Evolutionary conservation across 1,140 invertebrate genomes (phyloP), one percentile per base, ranked within the genome.

Genomic region (Eulimnadia texana): DNA sequence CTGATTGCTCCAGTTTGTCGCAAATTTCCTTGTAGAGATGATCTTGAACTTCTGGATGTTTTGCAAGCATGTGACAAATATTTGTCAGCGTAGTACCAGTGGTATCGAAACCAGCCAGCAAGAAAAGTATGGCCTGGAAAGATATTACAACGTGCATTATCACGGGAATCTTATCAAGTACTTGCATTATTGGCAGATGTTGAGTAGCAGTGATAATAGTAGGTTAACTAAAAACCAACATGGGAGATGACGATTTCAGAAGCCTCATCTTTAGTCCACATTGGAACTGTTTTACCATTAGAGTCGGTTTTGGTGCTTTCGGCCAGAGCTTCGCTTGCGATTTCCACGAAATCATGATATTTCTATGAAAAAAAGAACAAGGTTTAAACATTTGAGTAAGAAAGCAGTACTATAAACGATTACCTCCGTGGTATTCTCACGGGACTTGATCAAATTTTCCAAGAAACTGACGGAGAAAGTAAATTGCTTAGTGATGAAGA

Each of bases 91-190:
- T 76, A 3, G 80, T 82, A 0, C 84, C 83, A 0, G 85, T 85
- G 0, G 88, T 90, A 69, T 90, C 86, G 59, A 83, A 85, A 6
- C 86, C 84, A 50, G 85, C 86, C 1, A 80, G 71, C 56, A 86
- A 84, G 66, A 88, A 87, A 0, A 82, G 76, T 16, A 82, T 80
- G 0, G 78, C 80, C 69, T 85, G 84, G 1, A 19, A 19, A 52
- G 16, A 24, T 42, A 42, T 42, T 42, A 9, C 16, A 42, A 16
- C 6, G 16, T 42, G 6, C 16, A 6, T 16, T 42, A 42, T 42
- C 33, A 42, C 33, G 11, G 10, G 20, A 52, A 19, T 16, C 50
- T 52, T 1, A 52, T 11, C 3, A 13, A 3, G 9, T 20, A n/a
- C 22, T 23, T n/a, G 1, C 51, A 52, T 11, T 19, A 52, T 23